Base-by-base conservation (phyloP, 2,113 vertebrate genomes). In the Aythya baeri region DNA sequence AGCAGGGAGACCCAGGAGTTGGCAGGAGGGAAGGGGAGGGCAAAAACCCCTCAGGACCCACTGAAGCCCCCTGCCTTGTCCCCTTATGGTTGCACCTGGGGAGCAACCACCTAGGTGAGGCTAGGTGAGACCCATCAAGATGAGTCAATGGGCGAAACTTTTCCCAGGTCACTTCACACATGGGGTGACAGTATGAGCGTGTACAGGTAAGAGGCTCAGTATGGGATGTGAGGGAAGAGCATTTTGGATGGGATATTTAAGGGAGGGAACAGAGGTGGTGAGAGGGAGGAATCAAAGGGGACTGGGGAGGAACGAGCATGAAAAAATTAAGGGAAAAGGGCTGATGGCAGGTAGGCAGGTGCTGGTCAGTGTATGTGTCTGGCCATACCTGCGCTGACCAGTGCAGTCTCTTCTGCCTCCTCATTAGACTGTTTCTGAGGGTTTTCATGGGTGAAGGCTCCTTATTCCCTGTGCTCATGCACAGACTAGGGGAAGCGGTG, bases 41-140 rank as follows among this genome's bases (percentile, higher is more conserved):
- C 25, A 12, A 27, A 11, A 52, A 61, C 8, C 8, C 2, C 3
- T 2, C 0, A 0, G 11, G 17, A 11, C 2, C 27, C 63, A 44
- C 8, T 32, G 13, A 27, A 55, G 14, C 38, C 13, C 5, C 25
- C n/a, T 43, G 16, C 0, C 22, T 16, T 52, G 55, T 26, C 3
- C 7, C 7, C 5, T 75, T 13, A 18, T 66, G 44, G 3, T 4
- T 36, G 7, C 52, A 41, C 55, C 9, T 38, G 17, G 25, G 25
- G 14, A 65, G 15, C 34, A 73, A 41, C 5, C 12, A 26, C 4
- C 1, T 13, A 55, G n/a, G 32, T 41, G 41, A 41, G n/a, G 1
- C 25, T 84, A n/a, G 18, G 18, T 61, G 59, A 91, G 26, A 80
- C 4, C 6, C 21, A 43, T 58, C 17, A 54, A 59, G 23, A 54